Evolutionary conservation across 2,113 vertebrate species (phyloP).

Genomic region (Plectropomus leopardus): DNA sequence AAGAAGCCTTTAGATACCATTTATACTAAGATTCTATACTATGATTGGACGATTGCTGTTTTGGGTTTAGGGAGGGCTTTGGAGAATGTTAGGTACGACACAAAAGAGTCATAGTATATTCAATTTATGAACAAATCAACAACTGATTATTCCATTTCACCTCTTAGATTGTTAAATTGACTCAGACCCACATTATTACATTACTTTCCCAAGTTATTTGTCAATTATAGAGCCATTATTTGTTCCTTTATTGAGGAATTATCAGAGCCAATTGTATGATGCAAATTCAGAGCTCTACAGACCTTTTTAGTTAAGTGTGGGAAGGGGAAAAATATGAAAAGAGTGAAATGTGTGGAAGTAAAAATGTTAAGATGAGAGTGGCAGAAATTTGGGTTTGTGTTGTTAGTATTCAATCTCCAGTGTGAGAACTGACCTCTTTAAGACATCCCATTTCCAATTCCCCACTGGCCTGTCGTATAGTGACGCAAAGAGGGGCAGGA

Average conservation of each 20-base stretch:
- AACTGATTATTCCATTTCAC: background rate
- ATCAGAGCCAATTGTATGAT: background rate
- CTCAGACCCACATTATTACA: background rate
- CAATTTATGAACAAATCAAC: no score
- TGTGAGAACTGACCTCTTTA: constrained; percentile 25
- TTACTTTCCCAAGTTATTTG: background rate
- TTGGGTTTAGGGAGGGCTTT: no score
- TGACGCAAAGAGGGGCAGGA: constrained; percentile 6
- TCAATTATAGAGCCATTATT: no score
- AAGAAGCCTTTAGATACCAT: no score
- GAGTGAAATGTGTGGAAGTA: background rate
- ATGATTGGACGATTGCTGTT: no score
- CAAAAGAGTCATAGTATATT: no score
- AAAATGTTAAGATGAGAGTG: constrained; percentile 11
- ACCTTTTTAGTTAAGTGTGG: background rate
- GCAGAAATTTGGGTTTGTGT: background rate
- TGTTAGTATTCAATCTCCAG: constrained; percentile 38
- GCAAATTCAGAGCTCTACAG: background rate
- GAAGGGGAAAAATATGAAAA: background rate
- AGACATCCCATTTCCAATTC: constrained; percentile 38
- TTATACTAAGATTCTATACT: no score
- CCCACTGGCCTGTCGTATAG: constrained; percentile 16
- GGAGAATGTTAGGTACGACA: no score
- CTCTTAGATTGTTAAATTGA: background rate
- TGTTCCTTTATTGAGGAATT: background rate